Percentiles rank a stretch among this genome's conserved stretches.
These are phyloP conservation scores for Yasuhikotakia modesta DNA, from an alignment of 2,797 vertebrate genomes.

Conservation along the genomic window DNA sequence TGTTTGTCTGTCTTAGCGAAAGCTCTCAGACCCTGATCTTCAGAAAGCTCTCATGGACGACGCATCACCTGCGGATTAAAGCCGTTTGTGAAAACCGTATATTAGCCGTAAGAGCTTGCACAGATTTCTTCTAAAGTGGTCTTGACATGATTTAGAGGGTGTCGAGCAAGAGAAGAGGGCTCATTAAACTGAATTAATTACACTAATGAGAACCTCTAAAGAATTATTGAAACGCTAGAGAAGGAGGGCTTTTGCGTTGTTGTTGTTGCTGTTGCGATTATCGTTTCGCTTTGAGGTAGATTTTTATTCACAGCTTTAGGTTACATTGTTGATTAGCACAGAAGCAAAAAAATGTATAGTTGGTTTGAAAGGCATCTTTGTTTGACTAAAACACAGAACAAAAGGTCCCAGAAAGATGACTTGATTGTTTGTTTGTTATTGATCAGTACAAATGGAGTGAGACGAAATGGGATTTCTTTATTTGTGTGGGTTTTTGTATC, in stretches of 20 bases:
- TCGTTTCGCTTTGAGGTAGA: not conserved
- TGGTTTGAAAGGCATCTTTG: not conserved
- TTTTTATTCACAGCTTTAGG: not conserved
- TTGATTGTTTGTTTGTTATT: not conserved
- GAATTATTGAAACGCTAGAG: slow-evolving; percentile 25
- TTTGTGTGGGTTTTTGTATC: slow-evolving; percentile 5
- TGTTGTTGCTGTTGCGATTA: slow-evolving; percentile 6
- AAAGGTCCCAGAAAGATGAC: not conserved
- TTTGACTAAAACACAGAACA: not conserved
- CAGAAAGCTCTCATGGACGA: slow-evolving; percentile 10
- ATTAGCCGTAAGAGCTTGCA: slow-evolving; percentile 7
- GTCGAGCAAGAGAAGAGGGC: slow-evolving; percentile 37
- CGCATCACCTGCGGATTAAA: slow-evolving; percentile 15
- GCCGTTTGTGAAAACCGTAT: slow-evolving; percentile 22
- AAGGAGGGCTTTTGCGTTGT: slow-evolving; percentile 9
- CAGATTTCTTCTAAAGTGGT: slow-evolving; percentile 32
- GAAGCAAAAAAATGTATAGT: too few relatives aligned
- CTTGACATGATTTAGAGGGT: slow-evolving; percentile 41
- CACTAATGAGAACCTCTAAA: slow-evolving; percentile 51
- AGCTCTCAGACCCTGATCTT: slow-evolving; percentile 42
- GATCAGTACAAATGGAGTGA: slow-evolving; percentile 2
- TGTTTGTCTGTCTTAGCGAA: slow-evolving; percentile 16
- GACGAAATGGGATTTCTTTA: slow-evolving; percentile 7
- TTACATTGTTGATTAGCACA: not conserved
- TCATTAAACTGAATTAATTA: slow-evolving; percentile 55